Evolutionary conservation across 2,113 vertebrate genomes (phyloP).

Genomic region (Chlorodrepanis virens): DNA sequence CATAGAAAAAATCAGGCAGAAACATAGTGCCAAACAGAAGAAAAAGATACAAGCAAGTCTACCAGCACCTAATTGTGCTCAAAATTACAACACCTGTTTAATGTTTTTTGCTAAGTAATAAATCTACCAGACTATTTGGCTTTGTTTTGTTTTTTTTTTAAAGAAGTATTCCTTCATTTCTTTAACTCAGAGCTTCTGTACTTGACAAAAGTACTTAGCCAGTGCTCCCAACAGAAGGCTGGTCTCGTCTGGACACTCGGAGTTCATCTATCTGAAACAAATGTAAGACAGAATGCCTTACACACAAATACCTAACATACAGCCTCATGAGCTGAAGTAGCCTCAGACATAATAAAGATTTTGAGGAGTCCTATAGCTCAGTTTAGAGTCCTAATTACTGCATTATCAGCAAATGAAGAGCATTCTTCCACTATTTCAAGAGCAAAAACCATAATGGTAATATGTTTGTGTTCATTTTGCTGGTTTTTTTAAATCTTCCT

Average conservation of each 20-base stretch:
- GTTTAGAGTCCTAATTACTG: background rate
- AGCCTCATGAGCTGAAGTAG: background rate
- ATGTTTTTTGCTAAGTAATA: background rate
- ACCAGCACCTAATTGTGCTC: background rate
- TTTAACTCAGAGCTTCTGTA: background rate
- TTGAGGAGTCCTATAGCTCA: accelerated
- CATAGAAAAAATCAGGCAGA: background rate
- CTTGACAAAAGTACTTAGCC: background rate
- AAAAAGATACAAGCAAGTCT: background rate
- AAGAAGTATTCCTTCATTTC: background rate
- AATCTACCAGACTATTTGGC: background rate
- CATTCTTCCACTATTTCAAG: background rate
- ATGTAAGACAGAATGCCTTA: background rate
- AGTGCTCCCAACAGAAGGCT: background rate
- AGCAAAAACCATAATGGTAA: background rate
- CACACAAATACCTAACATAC: background rate
- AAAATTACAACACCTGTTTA: background rate
- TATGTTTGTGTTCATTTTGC: background rate
- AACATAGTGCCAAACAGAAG: background rate
- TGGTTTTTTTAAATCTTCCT: background rate
- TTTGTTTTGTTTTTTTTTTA: background rate
- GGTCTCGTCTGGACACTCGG: background rate
- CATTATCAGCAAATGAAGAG: background rate
- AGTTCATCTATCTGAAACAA: background rate
- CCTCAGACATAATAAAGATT: background rate